Evolutionary conservation across 2,797 vertebrate genomes (phyloP).

Genomic region (Intellagama lesueurii): DNA sequence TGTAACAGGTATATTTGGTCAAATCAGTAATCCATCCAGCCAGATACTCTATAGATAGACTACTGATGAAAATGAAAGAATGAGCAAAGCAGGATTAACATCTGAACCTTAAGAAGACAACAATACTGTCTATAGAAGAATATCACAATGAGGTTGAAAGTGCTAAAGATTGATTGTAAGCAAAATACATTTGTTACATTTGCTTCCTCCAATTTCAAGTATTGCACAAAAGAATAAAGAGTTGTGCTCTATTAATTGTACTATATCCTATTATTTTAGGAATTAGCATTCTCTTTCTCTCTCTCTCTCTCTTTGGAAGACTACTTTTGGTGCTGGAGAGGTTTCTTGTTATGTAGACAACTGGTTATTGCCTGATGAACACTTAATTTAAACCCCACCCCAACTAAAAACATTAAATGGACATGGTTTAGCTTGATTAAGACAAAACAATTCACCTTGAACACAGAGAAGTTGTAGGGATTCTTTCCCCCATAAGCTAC

Average conservation of each 20-base stretch:
- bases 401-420: not conserved
- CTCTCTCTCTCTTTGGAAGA: not conserved
- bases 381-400: not conserved
- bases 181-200: not conserved
- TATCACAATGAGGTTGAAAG: too few relatives aligned
- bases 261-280: not conserved
- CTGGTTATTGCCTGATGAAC: not conserved
- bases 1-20: too few relatives aligned
- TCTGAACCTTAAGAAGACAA: too few relatives aligned
- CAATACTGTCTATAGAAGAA: too few relatives aligned
- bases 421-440: not conserved
- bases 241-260: not conserved
- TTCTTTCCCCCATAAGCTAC: not conserved
- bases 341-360: not conserved
- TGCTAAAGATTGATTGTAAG: not conserved
- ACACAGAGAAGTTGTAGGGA: not conserved
- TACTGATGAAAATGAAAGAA: too few relatives aligned
- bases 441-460: not conserved
- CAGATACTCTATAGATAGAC: too few relatives aligned
- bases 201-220: not conserved
- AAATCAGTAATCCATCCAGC: too few relatives aligned
- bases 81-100: too few relatives aligned
- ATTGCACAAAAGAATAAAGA: constrained; percentile 2
- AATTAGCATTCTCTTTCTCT: not conserved
- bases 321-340: not conserved